Conservation (phyloP, 2,888 invertebrate genomes). For the Corbicula japonica region DNA sequence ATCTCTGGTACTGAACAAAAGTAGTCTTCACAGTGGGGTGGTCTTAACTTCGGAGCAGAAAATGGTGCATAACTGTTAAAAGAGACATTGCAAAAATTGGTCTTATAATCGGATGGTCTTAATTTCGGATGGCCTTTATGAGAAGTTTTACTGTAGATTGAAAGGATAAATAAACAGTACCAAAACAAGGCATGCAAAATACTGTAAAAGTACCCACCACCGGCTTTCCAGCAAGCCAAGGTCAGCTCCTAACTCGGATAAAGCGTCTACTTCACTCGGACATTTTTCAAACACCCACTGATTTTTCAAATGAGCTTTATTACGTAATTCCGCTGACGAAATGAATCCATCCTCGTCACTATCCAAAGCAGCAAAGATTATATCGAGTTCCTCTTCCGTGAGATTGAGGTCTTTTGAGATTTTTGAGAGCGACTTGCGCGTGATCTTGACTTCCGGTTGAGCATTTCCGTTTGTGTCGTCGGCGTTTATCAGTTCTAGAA, state of each 20-base stretch:
- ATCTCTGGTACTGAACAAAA: too few relatives aligned
- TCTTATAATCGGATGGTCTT: too few relatives aligned
- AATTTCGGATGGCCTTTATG: too few relatives aligned
- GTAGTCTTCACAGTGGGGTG: too few relatives aligned
- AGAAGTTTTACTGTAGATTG: too few relatives aligned
- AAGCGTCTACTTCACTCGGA: conserved; percentile 49
- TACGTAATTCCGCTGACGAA: conserved; percentile 65
- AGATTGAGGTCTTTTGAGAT: conserved; percentile 71
- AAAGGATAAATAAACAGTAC: too few relatives aligned
- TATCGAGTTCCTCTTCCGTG: conserved; percentile 74
- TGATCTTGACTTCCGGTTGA: conserved; percentile 59
- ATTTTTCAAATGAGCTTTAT: conserved; percentile 31
- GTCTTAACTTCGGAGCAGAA: too few relatives aligned
- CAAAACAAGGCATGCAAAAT: too few relatives aligned
- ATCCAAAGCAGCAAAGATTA: conserved; percentile 77
- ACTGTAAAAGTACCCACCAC: conserved; percentile 62
- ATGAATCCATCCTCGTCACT: conserved; percentile 78
- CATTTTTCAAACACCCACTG: conserved; percentile 51
- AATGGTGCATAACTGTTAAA: too few relatives aligned
- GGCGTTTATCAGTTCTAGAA: conserved; percentile 53
- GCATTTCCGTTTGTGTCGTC: conserved; percentile 26
- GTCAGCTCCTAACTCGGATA: conserved; percentile 57
- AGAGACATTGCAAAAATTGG: too few relatives aligned
- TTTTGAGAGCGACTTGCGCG: conserved; percentile 64
- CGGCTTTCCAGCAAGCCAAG: conserved; percentile 46